Conservation (phyloP, 1,140 invertebrate species). For the Piezodorus guildinii region DNA sequence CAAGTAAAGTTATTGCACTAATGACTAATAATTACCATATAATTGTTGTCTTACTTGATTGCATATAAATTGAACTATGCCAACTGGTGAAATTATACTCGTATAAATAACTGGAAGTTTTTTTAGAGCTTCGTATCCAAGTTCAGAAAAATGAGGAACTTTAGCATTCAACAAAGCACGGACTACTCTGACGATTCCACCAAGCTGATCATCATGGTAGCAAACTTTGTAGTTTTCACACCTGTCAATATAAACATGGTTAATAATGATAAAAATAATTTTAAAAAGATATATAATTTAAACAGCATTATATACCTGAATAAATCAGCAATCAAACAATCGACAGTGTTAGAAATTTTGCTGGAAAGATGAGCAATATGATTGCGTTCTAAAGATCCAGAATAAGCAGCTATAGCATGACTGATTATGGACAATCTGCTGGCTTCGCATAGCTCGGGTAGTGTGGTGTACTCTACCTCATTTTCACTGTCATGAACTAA, state of each 20-base stretch:
- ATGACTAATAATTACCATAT: no score
- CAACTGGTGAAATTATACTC: conserved; percentile 57
- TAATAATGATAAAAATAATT: background rate
- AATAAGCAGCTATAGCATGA: conserved; percentile 61
- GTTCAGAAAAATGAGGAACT: conserved; percentile 67
- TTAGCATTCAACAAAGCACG: conserved; percentile 66
- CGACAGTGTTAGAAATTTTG: conserved; percentile 60
- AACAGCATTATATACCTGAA: conserved; percentile 55
- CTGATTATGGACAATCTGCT: conserved; percentile 55
- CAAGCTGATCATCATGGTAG: conserved; percentile 65
- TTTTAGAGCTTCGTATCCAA: conserved; percentile 63
- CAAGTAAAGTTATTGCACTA: no score
- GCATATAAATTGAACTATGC: conserved; percentile 67
- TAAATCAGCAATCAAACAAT: conserved; percentile 64
- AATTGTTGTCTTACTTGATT: conserved; percentile 51
- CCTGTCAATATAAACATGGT: conserved; percentile 30
- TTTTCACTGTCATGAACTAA: conserved; percentile 38
- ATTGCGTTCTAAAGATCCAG: conserved; percentile 52
- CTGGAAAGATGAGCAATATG: conserved; percentile 57
- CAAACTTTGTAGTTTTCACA: conserved; percentile 55
- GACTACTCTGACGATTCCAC: conserved; percentile 63
- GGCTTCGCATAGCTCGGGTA: conserved; percentile 44
- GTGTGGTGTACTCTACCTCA: conserved; percentile 33
- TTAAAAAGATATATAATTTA: no score
- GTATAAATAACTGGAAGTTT: conserved; percentile 72